A percentile compares a stretch with the other conserved stretches of the same genome.
Evolutionary conservation across 2,888 invertebrate genomes (phyloP).

Genomic region (Asteroscopus sphinx): DNA sequence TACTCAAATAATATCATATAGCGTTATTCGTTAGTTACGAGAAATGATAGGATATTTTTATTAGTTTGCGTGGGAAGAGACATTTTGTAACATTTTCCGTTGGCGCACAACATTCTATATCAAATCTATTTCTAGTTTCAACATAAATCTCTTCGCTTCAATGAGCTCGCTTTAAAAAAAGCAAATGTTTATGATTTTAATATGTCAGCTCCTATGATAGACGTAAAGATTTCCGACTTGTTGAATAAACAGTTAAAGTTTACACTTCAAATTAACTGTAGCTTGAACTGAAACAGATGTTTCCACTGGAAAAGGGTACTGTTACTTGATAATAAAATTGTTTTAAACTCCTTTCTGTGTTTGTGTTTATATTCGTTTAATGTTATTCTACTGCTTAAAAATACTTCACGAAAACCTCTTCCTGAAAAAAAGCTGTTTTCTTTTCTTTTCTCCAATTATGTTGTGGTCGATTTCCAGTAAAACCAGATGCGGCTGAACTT

Average conservation of each 20-base stretch:
- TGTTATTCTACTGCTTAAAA: no score
- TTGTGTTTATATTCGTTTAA: not conserved
- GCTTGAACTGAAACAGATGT: slow-evolving; percentile 20
- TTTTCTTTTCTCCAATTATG: no score
- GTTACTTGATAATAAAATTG: slow-evolving; percentile 9
- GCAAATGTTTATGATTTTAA: slow-evolving; percentile 59
- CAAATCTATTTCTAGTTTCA: slow-evolving; percentile 73
- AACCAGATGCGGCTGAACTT: no score
- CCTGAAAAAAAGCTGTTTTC: no score
- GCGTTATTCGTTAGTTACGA: slow-evolving; percentile 55
- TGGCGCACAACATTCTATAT: slow-evolving; percentile 74
- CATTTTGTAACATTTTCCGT: slow-evolving; percentile 67
- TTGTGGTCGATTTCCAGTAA: no score
- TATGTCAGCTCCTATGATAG: slow-evolving; percentile 33
- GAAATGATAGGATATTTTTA: slow-evolving; percentile 75
- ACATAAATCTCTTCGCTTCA: slow-evolving; percentile 67
- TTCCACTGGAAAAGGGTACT: not conserved
- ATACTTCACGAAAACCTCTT: no score
- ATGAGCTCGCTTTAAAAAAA: slow-evolving; percentile 58
- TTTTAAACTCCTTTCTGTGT: not conserved
- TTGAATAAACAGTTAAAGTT: slow-evolving; percentile 37
- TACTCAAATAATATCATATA: slow-evolving; percentile 4
- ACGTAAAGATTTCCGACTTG: slow-evolving; percentile 11
- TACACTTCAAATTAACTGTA: slow-evolving; percentile 17
- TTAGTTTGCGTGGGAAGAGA: slow-evolving; percentile 66